These are phyloP conservation scores for Sandelia bainsii DNA, from an alignment of 2,797 vertebrate species.

Conservation along the genomic window DNA sequence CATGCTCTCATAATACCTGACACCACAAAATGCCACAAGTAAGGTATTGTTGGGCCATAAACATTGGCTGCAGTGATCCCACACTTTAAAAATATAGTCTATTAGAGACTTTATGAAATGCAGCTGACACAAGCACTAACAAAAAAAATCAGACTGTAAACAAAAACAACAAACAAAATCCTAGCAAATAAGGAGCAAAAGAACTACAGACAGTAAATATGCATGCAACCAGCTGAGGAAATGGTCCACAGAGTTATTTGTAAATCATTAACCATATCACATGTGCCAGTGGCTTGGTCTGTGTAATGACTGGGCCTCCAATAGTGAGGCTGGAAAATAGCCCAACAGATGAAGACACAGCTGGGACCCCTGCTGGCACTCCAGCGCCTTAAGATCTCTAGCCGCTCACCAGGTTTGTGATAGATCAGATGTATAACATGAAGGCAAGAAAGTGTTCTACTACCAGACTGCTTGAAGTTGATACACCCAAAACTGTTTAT, in stretches of 20 bases:
- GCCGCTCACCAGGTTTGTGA: conserved; percentile 60
- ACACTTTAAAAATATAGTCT: conserved; percentile 5
- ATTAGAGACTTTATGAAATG: neutral
- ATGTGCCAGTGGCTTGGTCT: conserved; percentile 68
- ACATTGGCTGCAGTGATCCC: conserved; percentile 35
- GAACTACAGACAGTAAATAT: conserved; percentile 46
- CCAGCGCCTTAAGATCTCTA: conserved; percentile 59
- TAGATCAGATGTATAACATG: conserved; percentile 37
- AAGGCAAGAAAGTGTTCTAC: conserved; percentile 16
- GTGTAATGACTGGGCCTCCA: conserved; percentile 77
- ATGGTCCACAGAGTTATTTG: conserved; percentile 65
- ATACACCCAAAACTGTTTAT: neutral
- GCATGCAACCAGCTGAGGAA: conserved; percentile 53
- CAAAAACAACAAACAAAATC: conserved; percentile 29
- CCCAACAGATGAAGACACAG: conserved; percentile 81
- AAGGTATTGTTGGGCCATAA: conserved; percentile 41
- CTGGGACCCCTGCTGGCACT: conserved; percentile 75
- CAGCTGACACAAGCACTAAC: conserved; percentile 12
- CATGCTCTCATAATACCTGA: conserved; percentile 29
- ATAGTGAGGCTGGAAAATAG: conserved; percentile 72
- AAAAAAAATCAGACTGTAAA: conserved; percentile 8
- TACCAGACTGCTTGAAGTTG: conserved; percentile 7
- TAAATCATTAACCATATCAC: conserved; percentile 76
- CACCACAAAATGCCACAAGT: conserved; percentile 25
- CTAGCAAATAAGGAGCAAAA: conserved; percentile 20